These are phyloP conservation scores for Siniperca knerii DNA, from an alignment of 2,113 vertebrate species.

Conservation along the genomic window DNA sequence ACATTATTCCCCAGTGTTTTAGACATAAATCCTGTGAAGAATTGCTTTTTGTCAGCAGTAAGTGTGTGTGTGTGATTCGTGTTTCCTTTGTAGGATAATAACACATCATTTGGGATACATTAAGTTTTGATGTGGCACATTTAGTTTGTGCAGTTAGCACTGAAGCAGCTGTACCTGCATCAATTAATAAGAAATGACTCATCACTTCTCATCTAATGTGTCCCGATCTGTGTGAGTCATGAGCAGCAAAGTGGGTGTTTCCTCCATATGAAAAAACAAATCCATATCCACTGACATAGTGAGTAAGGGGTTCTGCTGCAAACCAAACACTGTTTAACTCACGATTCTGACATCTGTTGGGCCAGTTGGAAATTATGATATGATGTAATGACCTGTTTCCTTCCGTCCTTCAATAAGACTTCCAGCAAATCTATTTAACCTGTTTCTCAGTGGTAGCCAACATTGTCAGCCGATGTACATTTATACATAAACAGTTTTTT, in stretches of 20 bases:
- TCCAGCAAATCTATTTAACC: not conserved
- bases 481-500: not conserved
- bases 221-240: constrained; percentile 51
- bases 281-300: constrained; percentile 29
- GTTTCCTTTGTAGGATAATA: constrained; percentile 19
- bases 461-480: not conserved
- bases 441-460: not conserved
- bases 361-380: not conserved
- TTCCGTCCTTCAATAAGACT: not conserved
- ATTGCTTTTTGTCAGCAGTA: not conserved
- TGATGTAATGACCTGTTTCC: not conserved
- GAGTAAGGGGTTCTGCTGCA: constrained; percentile 19
- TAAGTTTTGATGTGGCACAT: constrained; percentile 21
- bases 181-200: constrained; percentile 71
- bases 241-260: constrained; percentile 51
- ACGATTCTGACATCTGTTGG: not conserved
- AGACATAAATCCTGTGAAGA: not conserved
- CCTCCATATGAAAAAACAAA: constrained; percentile 30
- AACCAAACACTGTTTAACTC: constrained; percentile 20
- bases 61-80: not conserved
- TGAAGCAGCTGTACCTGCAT: constrained; percentile 50
- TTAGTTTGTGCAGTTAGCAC: constrained; percentile 22
- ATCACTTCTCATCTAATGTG: constrained; percentile 52
- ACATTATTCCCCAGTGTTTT: not conserved
- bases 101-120: constrained; percentile 38